Conservation (phyloP, 2,888 invertebrate genomes). For the Allygus modestus region DNA sequence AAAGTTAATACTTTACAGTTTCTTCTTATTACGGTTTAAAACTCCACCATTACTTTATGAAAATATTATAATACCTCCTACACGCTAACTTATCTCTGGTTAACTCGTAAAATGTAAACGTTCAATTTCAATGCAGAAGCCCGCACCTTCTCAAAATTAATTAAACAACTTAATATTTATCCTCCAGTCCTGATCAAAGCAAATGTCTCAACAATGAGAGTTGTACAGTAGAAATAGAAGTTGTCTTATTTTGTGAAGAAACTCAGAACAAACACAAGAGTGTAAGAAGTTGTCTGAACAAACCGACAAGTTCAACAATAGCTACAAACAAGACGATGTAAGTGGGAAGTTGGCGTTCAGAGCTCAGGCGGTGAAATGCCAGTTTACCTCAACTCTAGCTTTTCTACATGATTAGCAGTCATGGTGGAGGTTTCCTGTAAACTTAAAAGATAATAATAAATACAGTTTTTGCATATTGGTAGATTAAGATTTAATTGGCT, state of each 20-base stretch:
- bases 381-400: neutral
- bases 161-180: constrained; percentile 2
- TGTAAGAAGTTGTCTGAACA: constrained; percentile 54
- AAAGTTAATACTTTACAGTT: too few relatives aligned
- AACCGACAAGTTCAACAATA: constrained; percentile 53
- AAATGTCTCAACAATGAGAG: neutral
- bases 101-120: too few relatives aligned
- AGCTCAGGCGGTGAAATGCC: neutral
- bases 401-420: neutral
- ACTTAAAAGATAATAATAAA: neutral
- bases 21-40: too few relatives aligned
- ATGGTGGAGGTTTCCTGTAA: neutral
- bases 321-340: constrained; percentile 41
- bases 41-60: too few relatives aligned
- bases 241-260: constrained; percentile 48
- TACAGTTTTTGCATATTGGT: too few relatives aligned
- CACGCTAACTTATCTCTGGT: too few relatives aligned
- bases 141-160: neutral
- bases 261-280: constrained; percentile 42
- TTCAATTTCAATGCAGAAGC: neutral
- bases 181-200: neutral
- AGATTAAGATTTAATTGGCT: too few relatives aligned
- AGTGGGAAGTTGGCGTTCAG: constrained; percentile 32
- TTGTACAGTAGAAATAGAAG: constrained; percentile 32
- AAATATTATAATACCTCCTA: too few relatives aligned